phyloP scores from a whole-genome alignment of 2,888 invertebrate species.

The Ichneumoninae sp. region DNA sequence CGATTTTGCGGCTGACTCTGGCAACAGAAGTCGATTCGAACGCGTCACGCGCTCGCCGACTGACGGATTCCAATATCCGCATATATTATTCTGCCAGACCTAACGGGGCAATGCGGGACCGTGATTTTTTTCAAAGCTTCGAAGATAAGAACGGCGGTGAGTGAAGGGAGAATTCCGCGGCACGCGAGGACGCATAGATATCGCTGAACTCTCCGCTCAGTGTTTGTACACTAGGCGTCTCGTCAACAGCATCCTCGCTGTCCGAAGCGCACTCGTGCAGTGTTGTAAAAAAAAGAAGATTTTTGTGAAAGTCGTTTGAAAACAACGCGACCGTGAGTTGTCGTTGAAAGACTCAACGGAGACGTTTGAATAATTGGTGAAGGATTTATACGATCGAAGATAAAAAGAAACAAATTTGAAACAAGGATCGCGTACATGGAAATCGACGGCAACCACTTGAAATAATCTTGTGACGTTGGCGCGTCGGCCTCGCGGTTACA shows the following conservation, averaged over 20 bases:
- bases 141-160: slow-evolving; percentile 13
- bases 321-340: background rate
- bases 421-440: background rate
- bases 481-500: background rate
- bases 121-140: background rate
- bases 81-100: background rate
- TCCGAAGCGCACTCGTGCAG: background rate
- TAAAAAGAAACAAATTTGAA: background rate
- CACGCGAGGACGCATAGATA: background rate
- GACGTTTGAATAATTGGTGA: slow-evolving; percentile 2
- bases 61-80: slow-evolving; percentile 4
- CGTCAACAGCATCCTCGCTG: background rate
- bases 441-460: slow-evolving; percentile 9
- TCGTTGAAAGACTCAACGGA: background rate
- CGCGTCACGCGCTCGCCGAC: slow-evolving; percentile 4
- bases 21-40: background rate
- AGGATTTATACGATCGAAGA: background rate
- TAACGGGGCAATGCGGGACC: slow-evolving; percentile 10
- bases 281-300: background rate
- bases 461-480: slow-evolving; percentile 37
- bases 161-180: background rate
- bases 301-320: background rate
- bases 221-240: background rate
- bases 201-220: background rate
- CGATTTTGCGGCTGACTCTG: background rate